A percentile compares a stretch with the other conserved stretches of the same genome.
Conservation (phyloP, 92 coral and sea anemone species). For the Nematostella vectensis region DNA sequence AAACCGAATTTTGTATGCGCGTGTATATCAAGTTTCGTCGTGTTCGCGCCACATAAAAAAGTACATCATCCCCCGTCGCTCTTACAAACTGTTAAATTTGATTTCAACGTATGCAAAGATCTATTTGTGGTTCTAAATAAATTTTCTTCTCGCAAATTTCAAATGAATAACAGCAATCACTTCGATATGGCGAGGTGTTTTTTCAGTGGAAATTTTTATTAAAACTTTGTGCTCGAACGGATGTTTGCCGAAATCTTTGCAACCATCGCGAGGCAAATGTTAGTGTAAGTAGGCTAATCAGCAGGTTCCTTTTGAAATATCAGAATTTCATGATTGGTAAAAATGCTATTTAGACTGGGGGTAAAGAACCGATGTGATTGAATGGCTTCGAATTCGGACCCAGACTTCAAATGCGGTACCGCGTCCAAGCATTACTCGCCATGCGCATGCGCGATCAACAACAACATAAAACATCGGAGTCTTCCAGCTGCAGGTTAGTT, state of each 20-base stretch:
- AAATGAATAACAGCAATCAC: conserved; percentile 69
- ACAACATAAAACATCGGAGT: conserved; percentile 59
- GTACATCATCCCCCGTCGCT: conserved; percentile 1
- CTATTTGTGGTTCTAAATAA: conserved; percentile 53
- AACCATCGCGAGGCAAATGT: conserved; percentile 55
- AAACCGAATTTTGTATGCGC: too few species aligned
- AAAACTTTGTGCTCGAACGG: conserved; percentile 60
- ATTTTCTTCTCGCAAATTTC: conserved; percentile 41
- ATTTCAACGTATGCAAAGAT: conserved; percentile 57
- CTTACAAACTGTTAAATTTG: conserved; percentile 20
- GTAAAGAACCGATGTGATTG: not conserved
- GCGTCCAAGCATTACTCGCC: conserved; percentile 1
- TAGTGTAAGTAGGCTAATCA: conserved; percentile 52
- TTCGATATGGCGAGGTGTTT: conserved; percentile 37
- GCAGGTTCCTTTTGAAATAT: conserved; percentile 75
- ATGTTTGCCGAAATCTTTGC: conserved; percentile 56
- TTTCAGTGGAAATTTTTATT: conserved; percentile 41
- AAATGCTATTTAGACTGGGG: conserved; percentile 28
- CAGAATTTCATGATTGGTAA: conserved; percentile 30
- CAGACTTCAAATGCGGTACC: conserved; percentile 29
- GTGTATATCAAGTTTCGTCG: too few species aligned
- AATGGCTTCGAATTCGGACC: conserved; percentile 1
- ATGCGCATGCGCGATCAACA: conserved; percentile 53
- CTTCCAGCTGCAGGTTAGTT: conserved; percentile 43
- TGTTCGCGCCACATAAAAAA: too few species aligned